Conservation (phyloP, 2,113 vertebrate genomes). For the Camelus bactrianus region DNA sequence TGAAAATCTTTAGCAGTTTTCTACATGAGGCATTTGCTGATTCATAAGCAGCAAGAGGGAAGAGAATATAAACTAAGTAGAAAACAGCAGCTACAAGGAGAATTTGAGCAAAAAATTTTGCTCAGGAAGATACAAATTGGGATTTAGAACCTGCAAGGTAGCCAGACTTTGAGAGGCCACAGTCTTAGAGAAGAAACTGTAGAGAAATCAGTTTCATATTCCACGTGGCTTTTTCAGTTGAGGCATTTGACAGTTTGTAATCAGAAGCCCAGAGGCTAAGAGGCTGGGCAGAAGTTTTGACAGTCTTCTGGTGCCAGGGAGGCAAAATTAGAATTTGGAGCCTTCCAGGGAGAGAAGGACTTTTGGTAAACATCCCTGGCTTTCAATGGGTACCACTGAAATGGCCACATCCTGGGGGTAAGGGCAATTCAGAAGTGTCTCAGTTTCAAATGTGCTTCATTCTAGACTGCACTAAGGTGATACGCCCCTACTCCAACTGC, state of each 20-base stretch:
- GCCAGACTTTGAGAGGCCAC: not conserved
- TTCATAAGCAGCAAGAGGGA: not conserved
- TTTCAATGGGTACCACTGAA: rapidly evolving
- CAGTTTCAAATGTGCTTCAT: not conserved
- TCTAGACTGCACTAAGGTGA: not conserved
- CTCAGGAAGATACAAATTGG: not conserved
- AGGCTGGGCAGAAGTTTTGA: not conserved
- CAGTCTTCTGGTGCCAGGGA: rapidly evolving
- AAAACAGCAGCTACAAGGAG: not conserved
- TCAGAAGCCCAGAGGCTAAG: not conserved
- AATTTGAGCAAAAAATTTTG: not conserved
- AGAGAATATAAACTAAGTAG: not conserved
- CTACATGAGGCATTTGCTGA: not conserved
- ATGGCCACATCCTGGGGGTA: not conserved
- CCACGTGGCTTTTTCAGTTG: not conserved
- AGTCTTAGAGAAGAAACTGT: not conserved
- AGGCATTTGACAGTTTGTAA: not conserved
- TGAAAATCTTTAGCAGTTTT: not conserved
- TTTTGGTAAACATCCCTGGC: not conserved
- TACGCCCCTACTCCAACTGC: not conserved
- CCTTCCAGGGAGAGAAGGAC: not conserved
- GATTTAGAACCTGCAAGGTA: not conserved
- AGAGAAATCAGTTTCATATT: not conserved
- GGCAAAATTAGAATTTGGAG: not conserved
- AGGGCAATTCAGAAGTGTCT: not conserved